Evolutionary conservation across 2,113 vertebrate species (phyloP).

Genomic region (human (Homo sapiens)): DNA sequence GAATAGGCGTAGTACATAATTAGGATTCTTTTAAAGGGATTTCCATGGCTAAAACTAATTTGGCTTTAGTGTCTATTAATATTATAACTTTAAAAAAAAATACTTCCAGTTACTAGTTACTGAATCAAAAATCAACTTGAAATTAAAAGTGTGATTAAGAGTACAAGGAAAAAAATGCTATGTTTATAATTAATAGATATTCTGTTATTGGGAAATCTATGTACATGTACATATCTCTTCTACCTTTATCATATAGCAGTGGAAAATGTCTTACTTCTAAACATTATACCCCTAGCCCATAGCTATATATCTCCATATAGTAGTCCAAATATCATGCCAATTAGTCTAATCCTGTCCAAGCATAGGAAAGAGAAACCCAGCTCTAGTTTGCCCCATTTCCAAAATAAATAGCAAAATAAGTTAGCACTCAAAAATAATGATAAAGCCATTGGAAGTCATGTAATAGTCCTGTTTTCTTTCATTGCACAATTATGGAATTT

Average conservation of each 20-base stretch:
- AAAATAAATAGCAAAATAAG: slow-evolving; percentile 17
- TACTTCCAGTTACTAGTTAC: slow-evolving; percentile 52
- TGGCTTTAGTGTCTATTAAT: slow-evolving; percentile 40
- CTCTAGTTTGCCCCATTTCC: neutral
- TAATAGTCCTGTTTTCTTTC: neutral
- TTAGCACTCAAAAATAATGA: neutral
- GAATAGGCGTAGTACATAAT: slow-evolving; percentile 32
- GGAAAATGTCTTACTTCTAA: neutral
- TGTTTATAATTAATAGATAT: neutral
- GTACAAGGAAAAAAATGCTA: neutral
- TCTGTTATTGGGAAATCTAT: neutral
- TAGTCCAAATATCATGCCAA: neutral
- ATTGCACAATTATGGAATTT: neutral
- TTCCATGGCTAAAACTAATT: slow-evolving; percentile 47
- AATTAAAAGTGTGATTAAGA: slow-evolving; percentile 18
- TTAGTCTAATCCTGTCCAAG: neutral
- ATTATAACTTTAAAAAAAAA: neutral
- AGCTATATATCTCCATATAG: neutral
- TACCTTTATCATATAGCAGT: neutral
- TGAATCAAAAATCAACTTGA: neutral
- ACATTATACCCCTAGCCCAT: neutral
- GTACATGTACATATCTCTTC: neutral
- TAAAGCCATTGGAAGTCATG: neutral
- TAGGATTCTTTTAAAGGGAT: slow-evolving; percentile 42
- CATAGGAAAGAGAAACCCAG: neutral